Base-by-base conservation (phyloP, 1,140 invertebrate species). In the Matsumurasca onukii region DNA sequence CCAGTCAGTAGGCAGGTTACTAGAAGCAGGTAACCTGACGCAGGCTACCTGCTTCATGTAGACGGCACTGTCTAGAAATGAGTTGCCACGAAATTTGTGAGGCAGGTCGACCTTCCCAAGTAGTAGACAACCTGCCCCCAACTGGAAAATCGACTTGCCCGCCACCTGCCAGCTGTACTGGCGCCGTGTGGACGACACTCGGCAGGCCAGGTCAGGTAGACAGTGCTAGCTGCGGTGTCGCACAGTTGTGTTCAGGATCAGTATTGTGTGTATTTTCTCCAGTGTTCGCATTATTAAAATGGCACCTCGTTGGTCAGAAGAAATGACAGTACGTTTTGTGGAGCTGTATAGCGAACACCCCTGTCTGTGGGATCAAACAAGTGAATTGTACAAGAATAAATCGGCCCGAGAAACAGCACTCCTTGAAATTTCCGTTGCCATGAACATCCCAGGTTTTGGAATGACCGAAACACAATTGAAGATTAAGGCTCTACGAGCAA, bases 371-470 rank as follows among this genome's bases (percentile, higher is more conserved):
- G 62, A 31, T 39, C 29, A 31, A 22, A 2, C n/a, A 65, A 29
- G 24, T 34, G 34, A 39, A 17, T 39, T 39, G 34, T 39, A 39
- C 34, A 39, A 39, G 17, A 39, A 39, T 17, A 34, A 65, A 65
- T 24, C n/a, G 3, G 62, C 31, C 34, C 62, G 62, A 15, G 31
- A 65, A 65, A 65, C 30, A 39, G 20, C 62, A 65, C 62, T 65
- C 12, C 13, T n/a, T 13, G 12, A 13, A 52, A 52, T 5, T 24
- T 13, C 49, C 12, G 49, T 3, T 24, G 22, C 15, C 22, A 24
- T 65, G 34, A 66, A 65, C 22, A 15, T 51, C 34, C 17, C 24
- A 12, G 45, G 45, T 2, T 66, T 51, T 25, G 31, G 29, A 13
- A 25, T 65, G 31, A 31, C 29, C n/a, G 34, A 66, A 17, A 5